Evolutionary conservation across 2,113 vertebrate genomes (phyloP).

Genomic region (Chlamydotis undulata): DNA sequence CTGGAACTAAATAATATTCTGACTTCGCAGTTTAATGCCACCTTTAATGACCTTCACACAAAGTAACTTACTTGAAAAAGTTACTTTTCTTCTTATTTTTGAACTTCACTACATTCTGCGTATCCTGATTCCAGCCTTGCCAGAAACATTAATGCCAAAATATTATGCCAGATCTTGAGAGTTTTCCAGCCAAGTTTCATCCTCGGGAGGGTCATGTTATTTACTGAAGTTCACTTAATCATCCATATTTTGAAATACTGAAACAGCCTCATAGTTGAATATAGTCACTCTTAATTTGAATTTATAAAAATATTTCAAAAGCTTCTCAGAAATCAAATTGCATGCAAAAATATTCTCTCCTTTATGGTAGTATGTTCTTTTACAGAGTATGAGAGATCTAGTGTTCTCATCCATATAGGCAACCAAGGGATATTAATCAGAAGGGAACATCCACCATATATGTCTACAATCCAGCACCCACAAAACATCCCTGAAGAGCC

Average conservation of each 20-base stretch:
- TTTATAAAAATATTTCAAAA: neutral
- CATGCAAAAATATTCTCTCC: neutral
- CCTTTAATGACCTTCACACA: neutral
- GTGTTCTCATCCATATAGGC: neutral
- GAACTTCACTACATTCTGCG: neutral
- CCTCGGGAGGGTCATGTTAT: neutral
- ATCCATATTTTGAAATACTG: neutral
- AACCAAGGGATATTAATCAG: neutral
- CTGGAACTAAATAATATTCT: neutral
- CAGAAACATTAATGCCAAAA: conserved; percentile 2
- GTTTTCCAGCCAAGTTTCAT: neutral
- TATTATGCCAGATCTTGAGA: neutral
- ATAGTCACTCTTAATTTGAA: neutral
- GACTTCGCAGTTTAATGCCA: neutral
- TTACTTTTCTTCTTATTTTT: neutral
- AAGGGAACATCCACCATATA: neutral
- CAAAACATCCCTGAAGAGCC: neutral
- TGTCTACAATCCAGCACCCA: neutral
- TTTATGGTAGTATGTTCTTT: neutral
- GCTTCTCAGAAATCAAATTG: neutral
- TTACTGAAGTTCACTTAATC: conserved; percentile 1
- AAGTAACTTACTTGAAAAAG: neutral
- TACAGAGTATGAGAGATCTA: neutral
- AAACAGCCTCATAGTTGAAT: neutral
- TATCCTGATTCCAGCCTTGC: neutral